phyloP scores from a whole-genome alignment of 2,797 vertebrate species.

The Mycteria americana region DNA sequence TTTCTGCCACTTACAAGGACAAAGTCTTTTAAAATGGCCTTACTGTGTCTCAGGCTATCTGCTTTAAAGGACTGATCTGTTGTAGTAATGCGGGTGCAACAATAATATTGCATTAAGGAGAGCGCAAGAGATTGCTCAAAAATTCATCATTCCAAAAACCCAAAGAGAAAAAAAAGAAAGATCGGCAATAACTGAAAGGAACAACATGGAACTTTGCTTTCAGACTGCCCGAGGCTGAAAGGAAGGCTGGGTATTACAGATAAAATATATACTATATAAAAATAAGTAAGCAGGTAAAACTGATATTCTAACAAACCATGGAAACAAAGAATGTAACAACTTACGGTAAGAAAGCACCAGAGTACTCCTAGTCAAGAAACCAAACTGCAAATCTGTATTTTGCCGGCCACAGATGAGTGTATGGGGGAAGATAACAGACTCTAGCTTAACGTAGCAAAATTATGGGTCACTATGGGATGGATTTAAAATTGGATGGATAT shows the following conservation, averaged over 20 bases:
- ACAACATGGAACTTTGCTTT: background rate
- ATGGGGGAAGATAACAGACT: background rate
- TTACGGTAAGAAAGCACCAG: background rate
- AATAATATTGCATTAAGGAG: background rate
- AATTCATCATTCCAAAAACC: background rate
- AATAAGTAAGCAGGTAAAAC: background rate
- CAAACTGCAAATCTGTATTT: background rate
- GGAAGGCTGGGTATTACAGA: background rate
- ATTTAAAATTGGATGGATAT: background rate
- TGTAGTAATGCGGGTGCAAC: background rate
- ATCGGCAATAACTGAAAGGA: background rate
- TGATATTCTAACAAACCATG: background rate
- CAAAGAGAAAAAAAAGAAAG: background rate
- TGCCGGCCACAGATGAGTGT: background rate
- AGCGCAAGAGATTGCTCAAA: background rate
- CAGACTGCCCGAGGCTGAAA: background rate
- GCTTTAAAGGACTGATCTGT: background rate
- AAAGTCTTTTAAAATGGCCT: background rate
- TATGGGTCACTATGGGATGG: background rate
- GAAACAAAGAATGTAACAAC: background rate
- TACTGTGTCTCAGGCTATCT: background rate
- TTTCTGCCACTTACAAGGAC: background rate
- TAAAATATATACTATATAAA: background rate
- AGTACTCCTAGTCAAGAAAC: background rate
- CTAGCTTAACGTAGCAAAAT: background rate